Evolutionary conservation across 2,888 invertebrate genomes (phyloP).

Genomic region (Blastobasis adustella): DNA sequence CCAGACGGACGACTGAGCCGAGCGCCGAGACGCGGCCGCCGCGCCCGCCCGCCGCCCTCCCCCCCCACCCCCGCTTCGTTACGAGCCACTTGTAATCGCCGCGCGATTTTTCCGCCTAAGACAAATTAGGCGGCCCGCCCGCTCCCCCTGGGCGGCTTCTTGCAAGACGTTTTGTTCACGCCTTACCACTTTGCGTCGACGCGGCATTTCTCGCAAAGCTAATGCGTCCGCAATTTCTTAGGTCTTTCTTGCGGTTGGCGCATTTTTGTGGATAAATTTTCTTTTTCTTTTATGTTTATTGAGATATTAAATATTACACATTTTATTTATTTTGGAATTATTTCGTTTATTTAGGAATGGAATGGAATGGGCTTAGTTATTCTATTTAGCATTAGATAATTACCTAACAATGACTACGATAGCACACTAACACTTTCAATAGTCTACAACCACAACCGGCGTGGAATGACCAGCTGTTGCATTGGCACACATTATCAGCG

Average conservation of each 20-base stretch:
- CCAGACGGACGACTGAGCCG: constrained; percentile 73
- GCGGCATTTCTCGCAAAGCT: constrained; percentile 1
- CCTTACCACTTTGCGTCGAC: constrained; percentile 26
- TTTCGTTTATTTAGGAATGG: too few relatives aligned
- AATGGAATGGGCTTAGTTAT: too few relatives aligned
- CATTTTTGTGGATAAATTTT: too few relatives aligned
- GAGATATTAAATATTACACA: too few relatives aligned
- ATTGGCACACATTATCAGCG: constrained; percentile 16
- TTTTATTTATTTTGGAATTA: too few relatives aligned
- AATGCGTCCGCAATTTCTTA: constrained; percentile 1
- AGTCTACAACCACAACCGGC: too few relatives aligned
- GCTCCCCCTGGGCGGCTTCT: constrained; percentile 59
- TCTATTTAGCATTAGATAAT: too few relatives aligned
- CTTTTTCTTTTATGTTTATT: too few relatives aligned
- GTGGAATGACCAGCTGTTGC: neutral
- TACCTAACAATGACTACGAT: too few relatives aligned
- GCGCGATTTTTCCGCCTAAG: constrained; percentile 74
- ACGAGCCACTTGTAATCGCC: constrained; percentile 74
- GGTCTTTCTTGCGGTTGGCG: too few relatives aligned
- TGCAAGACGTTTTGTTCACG: constrained; percentile 49
- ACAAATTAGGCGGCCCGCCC: constrained; percentile 70
- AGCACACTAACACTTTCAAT: too few relatives aligned
- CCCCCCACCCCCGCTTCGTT: constrained; percentile 62
- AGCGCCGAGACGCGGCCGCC: constrained; percentile 40
- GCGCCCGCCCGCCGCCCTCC: constrained; percentile 25